Conservation (phyloP, 2,888 invertebrate genomes). For the Epistrophe grossulariae region DNA sequence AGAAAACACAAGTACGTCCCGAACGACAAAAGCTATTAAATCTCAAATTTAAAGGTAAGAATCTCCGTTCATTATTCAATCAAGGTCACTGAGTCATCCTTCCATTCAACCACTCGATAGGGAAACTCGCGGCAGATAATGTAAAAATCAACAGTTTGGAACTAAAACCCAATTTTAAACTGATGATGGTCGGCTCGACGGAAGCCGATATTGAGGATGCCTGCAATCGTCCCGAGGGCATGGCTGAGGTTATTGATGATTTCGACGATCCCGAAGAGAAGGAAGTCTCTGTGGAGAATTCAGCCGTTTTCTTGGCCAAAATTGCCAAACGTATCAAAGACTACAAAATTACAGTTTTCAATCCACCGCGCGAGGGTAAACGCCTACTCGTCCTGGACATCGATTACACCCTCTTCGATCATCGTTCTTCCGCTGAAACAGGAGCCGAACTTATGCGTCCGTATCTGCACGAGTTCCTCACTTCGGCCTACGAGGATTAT, state of each 20-base stretch:
- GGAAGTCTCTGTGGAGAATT: slow-evolving; percentile 82
- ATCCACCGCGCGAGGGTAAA: slow-evolving; percentile 92
- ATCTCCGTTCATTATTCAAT: neutral
- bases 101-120: slow-evolving; percentile 83
- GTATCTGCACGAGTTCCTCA: slow-evolving; percentile 96
- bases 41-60: slow-evolving; percentile 94
- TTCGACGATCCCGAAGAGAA: slow-evolving; percentile 96
- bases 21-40: slow-evolving; percentile 97
- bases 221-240: slow-evolving; percentile 89
- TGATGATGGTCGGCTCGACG: slow-evolving; percentile 98
- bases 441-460: slow-evolving; percentile 96
- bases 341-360: slow-evolving; percentile 92
- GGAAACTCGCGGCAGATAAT: slow-evolving; percentile 93
- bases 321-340: slow-evolving; percentile 92
- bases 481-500: slow-evolving; percentile 93
- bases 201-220: slow-evolving; percentile 96
- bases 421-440: slow-evolving; percentile 95
- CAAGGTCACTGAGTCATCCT: neutral
- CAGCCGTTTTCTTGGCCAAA: slow-evolving; percentile 90
- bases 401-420: slow-evolving; percentile 98
- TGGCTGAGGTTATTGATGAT: slow-evolving; percentile 95
- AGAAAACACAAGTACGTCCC: slow-evolving; percentile 95
- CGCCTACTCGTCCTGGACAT: slow-evolving; percentile 97
- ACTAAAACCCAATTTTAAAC: slow-evolving; percentile 93
- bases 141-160: slow-evolving; percentile 90